A percentile compares a stretch with the other conserved stretches of the same genome.
Conservation (phyloP, 2,888 invertebrate genomes). For the Lasioglossum oenotherae region DNA sequence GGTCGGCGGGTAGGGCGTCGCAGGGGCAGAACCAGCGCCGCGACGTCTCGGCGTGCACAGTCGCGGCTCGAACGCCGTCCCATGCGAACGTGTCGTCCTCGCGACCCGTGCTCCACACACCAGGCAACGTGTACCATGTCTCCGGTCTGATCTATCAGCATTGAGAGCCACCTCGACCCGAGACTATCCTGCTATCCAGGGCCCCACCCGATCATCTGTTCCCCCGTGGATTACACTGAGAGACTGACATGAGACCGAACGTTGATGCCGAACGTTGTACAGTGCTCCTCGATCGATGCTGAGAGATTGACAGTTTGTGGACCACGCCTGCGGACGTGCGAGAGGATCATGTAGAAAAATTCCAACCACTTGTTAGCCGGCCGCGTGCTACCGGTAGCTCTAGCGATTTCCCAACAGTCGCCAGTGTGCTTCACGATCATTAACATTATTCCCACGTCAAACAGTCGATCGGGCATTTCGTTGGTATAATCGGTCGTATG, state of each 20-base stretch:
- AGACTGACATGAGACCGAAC: neutral
- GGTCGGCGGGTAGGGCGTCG: slow-evolving; percentile 78
- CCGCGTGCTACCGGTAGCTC: slow-evolving; percentile 2
- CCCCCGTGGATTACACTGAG: slow-evolving; percentile 21
- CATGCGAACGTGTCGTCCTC: slow-evolving; percentile 74
- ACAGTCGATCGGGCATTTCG: neutral
- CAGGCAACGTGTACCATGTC: slow-evolving; percentile 58
- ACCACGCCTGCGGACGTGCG: neutral
- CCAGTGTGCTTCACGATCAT: neutral
- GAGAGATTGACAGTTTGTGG: slow-evolving; percentile 20
- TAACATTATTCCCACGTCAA: neutral
- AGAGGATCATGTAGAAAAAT: neutral
- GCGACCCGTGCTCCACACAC: slow-evolving; percentile 61
- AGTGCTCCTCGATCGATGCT: slow-evolving; percentile 8
- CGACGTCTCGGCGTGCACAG: slow-evolving; percentile 82
- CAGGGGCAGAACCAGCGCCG: slow-evolving; percentile 83
- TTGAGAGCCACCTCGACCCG: neutral
- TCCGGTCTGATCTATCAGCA: slow-evolving; percentile 15
- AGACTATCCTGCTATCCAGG: neutral
- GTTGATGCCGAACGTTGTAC: neutral
- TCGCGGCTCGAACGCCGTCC: slow-evolving; percentile 83
- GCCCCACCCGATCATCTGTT: slow-evolving; percentile 4
- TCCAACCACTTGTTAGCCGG: slow-evolving; percentile 15
- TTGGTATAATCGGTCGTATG: slow-evolving; percentile 5
- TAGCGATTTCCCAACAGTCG: neutral